These are phyloP conservation scores for Drosophila dives DNA, from an alignment of 2,888 invertebrate genomes.

Conservation along the genomic window DNA sequence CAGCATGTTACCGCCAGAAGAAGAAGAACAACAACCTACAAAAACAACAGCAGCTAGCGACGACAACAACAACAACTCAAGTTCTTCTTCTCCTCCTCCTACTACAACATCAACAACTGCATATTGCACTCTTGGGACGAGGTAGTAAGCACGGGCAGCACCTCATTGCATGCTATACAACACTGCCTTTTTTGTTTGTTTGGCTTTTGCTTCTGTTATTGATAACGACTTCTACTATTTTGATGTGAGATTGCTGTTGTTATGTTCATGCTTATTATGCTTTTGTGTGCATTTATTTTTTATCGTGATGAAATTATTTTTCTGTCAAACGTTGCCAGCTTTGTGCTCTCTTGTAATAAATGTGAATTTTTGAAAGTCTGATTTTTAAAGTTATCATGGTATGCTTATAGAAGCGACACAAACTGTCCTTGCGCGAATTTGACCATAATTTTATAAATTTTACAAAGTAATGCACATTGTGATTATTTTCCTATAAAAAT, in stretches of 20 bases:
- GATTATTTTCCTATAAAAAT: neutral
- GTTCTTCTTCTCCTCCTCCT: conserved; percentile 19
- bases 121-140: conserved; percentile 76
- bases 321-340: neutral
- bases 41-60: conserved; percentile 28
- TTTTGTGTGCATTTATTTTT: neutral
- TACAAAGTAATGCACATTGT: neutral
- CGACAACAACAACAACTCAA: conserved; percentile 38
- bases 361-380: neutral
- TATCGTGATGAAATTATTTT: neutral
- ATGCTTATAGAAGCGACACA: neutral
- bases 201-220: conserved; percentile 6
- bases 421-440: neutral
- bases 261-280: conserved; percentile 23
- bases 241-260: conserved; percentile 1
- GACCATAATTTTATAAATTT: neutral
- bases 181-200: conserved; percentile 22
- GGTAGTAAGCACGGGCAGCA: conserved; percentile 64
- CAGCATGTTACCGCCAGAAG: conserved; percentile 61
- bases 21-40: conserved; percentile 20
- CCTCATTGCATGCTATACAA: conserved; percentile 36
- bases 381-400: neutral
- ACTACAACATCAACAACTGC: conserved; percentile 52
- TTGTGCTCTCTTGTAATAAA: neutral
- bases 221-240: conserved; percentile 5